Evolutionary conservation across 2,888 invertebrate species (phyloP), one percentile per base, ranked within the genome.

Genomic region (Drosophila lutescens): DNA sequence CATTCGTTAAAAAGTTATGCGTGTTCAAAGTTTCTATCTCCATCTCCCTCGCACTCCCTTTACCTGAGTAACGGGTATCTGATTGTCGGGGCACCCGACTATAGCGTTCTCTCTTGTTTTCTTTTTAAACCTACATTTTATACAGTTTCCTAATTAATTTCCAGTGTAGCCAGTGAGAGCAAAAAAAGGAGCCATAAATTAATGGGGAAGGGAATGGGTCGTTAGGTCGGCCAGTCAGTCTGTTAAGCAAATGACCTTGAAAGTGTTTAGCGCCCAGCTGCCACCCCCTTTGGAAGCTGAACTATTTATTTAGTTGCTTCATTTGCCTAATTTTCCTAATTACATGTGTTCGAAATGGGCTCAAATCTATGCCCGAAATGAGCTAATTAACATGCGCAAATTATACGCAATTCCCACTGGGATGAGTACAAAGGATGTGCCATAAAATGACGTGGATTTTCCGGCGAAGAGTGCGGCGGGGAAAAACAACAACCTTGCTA

Each of bases 371-470:
- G 80, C 65, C 67, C 66, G 54, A 86, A 78, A 83, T 71, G 62
- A 86, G 80, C 61, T 80, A 86, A 86, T 86, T 83, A 86, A 80
- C 78, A 78, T 77, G 73, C 77, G 72, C 67, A 72, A 81, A 86
- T 71, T 79, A 73, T 79, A 68, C 86, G 73, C 83, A 76, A 79
- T 87, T 79, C 80, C 80, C 87, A 34, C 66, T 43, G 68, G 78
- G 67, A 54, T 51, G 61, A 50, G 62, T 50, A 40, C 51, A n/a
- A 62, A 65, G 56, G 83, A 79, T 77, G 62, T n/a, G 38, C 38
- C 44, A 32, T 53, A 43, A 49, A 62, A 41, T 62, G 61, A 36
- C 53, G 23, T 12, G 47, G 36, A 30, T 54, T 86, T 49, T 78
- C 80, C 34, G n/a, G 32, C 20, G 73, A 46, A 61, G 36, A 44